Conservation (phyloP, 2,888 invertebrate genomes). For the Patella ulyssiponensis region DNA sequence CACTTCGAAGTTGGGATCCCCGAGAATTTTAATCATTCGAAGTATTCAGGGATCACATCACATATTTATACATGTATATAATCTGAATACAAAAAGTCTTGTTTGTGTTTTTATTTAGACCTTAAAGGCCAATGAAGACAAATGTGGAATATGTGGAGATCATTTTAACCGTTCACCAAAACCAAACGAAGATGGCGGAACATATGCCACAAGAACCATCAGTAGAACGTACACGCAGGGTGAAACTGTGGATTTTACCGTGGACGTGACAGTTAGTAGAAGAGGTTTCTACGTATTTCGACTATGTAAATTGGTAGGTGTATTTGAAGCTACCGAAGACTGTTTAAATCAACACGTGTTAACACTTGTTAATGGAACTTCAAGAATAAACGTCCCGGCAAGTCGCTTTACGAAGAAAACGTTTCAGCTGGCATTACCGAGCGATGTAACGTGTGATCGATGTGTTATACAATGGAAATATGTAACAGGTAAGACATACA, state of each 20-base stretch:
- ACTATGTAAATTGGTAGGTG: conserved; percentile 50
- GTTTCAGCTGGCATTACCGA: conserved; percentile 39
- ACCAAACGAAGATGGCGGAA: conserved; percentile 61
- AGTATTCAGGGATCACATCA: no score
- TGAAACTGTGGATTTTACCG: conserved; percentile 50
- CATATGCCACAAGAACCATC: conserved; percentile 57
- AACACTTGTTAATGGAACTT: conserved; percentile 24
- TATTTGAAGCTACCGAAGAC: conserved; percentile 41
- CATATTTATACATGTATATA: no score
- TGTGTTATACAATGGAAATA: conserved; percentile 51
- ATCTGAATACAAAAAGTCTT: no score
- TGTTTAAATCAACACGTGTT: conserved; percentile 44
- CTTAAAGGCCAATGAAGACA: conserved; percentile 74
- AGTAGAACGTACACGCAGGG: conserved; percentile 54
- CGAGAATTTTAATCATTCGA: no score
- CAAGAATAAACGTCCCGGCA: background rate
- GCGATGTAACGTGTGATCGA: conserved; percentile 36
- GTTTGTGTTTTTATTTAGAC: conserved; percentile 6
- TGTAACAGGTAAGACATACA: conserved; percentile 39
- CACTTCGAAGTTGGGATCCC: no score
- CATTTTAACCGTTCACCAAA: conserved; percentile 75
- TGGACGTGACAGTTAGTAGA: conserved; percentile 63
- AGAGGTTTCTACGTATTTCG: conserved; percentile 64
- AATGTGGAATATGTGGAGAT: conserved; percentile 92
- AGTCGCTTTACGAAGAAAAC: conserved; percentile 13